Evolutionary conservation across 2,797 vertebrate genomes (phyloP), one percentile per base, ranked within the genome.

Genomic region (Notolepis coatsorum): DNA sequence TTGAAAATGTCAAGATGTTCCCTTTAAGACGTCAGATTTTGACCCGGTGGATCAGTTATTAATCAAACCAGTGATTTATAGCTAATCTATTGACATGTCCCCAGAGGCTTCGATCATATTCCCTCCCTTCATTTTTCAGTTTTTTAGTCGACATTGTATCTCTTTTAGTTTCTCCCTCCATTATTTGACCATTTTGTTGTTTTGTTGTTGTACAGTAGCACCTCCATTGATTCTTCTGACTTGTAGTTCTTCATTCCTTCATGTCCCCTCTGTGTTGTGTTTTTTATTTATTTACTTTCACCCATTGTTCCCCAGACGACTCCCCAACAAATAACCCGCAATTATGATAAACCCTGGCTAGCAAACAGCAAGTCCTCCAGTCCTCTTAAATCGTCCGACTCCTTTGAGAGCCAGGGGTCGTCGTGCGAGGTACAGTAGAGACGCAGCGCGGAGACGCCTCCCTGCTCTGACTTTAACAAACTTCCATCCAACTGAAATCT

Each of bases 281-380:
- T 20, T 42, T 13, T 52, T 45, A n/a, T 35, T 21, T 18, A 31
- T 13, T 31, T 66, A 54, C 7, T 21, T 18, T 20, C 59, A 9
- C 87, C 95, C 93, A 82, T 96, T 97, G 91, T 96, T 96, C 85
- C 95, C 90, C 89, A 99, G 98, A 99, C 95, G 98, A 99, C 95
- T 92, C 85, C 95, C 91, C 96, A 97, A 93, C 96, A 96, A 88
- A 94, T 99, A 94, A 95, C 92, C 93, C 97, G 97, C 93, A 99
- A 99, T 97, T 99, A 99, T 94, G 97, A 98, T 98, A 99, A 99
- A 90, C 98, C 98, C 86, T 99, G 98, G 98, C 95, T 99, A 95
- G 94, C 95, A 96, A 99, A 99, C 98, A 98, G 96, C 98, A 99
- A 99, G 96, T 90, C 95, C 87, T 94, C 95, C 92, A 93, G 93